Base-by-base conservation (phyloP, 1,140 invertebrate genomes). In the Holotrichia oblita region DNA sequence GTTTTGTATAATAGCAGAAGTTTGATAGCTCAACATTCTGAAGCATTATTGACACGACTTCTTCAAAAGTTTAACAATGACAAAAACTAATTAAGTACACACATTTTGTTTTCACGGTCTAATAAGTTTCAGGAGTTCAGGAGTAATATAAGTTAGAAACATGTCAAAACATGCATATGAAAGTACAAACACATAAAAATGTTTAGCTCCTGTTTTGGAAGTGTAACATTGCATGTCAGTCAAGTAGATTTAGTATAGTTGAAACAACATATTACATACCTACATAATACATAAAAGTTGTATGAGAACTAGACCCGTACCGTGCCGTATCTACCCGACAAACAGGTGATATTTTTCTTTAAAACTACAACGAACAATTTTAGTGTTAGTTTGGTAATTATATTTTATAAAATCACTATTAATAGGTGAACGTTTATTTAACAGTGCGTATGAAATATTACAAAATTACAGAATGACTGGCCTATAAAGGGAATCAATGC, bases 401-500 rank as follows among this genome's bases (percentile, higher is more conserved):
- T 55, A 6, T 6, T 55, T 55, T 55, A 14, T 17, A 17, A 17
- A 55, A 55, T n/a, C 48, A n/a, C 48, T 14, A 55, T 14, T 55
- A 55, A 55, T 17, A 55, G 48, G 48, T 17, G 6, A 14, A n/a
- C n/a, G n/a, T n/a, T n/a, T n/a, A n/a, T n/a, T n/a, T n/a, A n/a
- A 17, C 48, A 55, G 12, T 6, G 48, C 17, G 48, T 55, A 55
- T 55, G 14, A 17, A 3, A 55, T 55, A 55, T 55, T 55, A 55
- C 7, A 12, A n/a, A 2, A 34, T 34, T 34, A 34, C 4, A 34
- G 27, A 34, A 34, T 34, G 27, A 34, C 27, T 34, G 27, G 48
- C 17, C 48, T 69, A 69, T 69, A 69, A 69, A 10, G 61, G 22
- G 61, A 69, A 20, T 69, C 61, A 69, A 69, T 69, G 76, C 55